Evolutionary conservation across 2,113 vertebrate genomes (phyloP).

Genomic region (Nerophis lumbriciformis): DNA sequence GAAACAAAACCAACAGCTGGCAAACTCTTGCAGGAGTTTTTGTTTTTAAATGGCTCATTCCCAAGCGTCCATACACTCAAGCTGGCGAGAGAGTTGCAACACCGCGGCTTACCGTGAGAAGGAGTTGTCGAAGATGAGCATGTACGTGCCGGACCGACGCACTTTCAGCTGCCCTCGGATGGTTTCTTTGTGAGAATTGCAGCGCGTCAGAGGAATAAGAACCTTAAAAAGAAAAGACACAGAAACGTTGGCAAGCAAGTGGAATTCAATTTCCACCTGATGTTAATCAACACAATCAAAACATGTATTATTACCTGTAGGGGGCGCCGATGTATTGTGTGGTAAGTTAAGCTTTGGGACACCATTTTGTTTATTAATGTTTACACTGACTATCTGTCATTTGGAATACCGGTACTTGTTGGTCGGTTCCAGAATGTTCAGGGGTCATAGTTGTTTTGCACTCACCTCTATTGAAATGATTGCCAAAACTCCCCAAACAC

Average conservation of each 20-base stretch:
- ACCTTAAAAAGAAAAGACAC: conserved; percentile 71
- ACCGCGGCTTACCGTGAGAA: conserved; percentile 81
- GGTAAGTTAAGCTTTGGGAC: conserved; percentile 6
- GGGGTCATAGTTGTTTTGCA: too few species aligned
- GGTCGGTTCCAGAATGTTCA: too few species aligned
- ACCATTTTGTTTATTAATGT: neutral
- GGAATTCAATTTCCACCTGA: neutral
- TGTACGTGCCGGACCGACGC: conserved; percentile 81
- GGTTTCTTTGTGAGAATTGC: conserved; percentile 87
- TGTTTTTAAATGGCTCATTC: neutral
- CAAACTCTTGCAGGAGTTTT: neutral
- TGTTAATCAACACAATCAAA: conserved; percentile 3
- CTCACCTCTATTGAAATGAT: too few species aligned
- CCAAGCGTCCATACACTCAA: neutral
- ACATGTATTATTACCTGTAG: neutral
- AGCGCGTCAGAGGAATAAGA: conserved; percentile 90
- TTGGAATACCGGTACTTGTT: too few species aligned
- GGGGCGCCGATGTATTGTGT: neutral
- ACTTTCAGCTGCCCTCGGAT: conserved; percentile 90
- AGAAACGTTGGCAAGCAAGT: neutral
- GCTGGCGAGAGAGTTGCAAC: neutral
- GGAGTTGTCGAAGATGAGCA: conserved; percentile 92
- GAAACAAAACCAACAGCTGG: neutral
- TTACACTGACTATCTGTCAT: too few species aligned
- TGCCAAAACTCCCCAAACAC: too few species aligned